phyloP scores from a whole-genome alignment of 2,797 vertebrate genomes.

The Xyrichtys novacula region DNA sequence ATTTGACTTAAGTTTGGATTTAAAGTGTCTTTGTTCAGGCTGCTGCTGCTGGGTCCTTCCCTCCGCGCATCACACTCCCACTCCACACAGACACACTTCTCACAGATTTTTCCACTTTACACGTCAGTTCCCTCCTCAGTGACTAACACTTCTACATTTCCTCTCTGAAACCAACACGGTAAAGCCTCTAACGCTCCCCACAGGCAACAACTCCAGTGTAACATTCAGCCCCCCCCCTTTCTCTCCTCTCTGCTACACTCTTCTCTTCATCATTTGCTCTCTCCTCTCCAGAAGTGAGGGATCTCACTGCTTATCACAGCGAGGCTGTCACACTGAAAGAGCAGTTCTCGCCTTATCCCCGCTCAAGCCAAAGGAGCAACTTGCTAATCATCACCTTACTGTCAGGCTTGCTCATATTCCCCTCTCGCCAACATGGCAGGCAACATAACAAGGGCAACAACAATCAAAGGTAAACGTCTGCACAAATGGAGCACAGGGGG shows the following conservation, averaged over 20 bases:
- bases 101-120: constrained; percentile 15
- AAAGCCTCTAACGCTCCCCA: constrained; percentile 35
- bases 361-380: constrained; percentile 42
- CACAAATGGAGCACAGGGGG: constrained; percentile 9
- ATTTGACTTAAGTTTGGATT: background rate
- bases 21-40: constrained; percentile 38
- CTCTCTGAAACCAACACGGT: constrained; percentile 40
- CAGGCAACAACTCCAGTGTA: constrained; percentile 25
- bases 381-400: constrained; percentile 50
- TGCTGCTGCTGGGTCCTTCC: constrained; percentile 61
- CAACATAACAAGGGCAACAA: background rate
- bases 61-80: constrained; percentile 24
- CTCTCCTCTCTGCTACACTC: constrained; percentile 1
- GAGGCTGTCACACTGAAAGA: constrained; percentile 50
- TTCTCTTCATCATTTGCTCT: constrained; percentile 30
- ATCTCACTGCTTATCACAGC: constrained; percentile 53
- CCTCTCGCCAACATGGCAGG: constrained; percentile 18
- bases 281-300: constrained; percentile 30
- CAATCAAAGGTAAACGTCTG: constrained; percentile 21
- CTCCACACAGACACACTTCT: constrained; percentile 27
- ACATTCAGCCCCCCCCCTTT: constrained; percentile 14
- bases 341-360: constrained; percentile 37
- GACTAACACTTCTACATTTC: constrained; percentile 44
- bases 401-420: constrained; percentile 29
- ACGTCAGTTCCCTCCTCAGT: constrained; percentile 16